Conservation (phyloP, 2,797 vertebrate genomes). For the Varecia variegata region DNA sequence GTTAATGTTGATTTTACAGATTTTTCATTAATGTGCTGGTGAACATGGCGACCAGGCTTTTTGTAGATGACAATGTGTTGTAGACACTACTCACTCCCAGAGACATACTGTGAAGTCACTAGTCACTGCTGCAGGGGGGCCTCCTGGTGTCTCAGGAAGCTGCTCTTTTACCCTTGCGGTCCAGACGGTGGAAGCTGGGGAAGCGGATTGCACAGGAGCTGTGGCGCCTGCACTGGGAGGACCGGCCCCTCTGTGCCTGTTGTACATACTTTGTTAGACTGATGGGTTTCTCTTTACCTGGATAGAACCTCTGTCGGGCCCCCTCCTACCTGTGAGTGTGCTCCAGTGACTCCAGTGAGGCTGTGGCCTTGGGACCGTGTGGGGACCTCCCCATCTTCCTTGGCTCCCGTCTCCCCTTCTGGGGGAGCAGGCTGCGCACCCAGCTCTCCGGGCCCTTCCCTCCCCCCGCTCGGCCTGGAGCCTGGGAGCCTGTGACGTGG, state of each 20-base stretch:
- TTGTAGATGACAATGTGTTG: slow-evolving; percentile 4
- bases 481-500: background rate
- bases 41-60: slow-evolving; percentile 7
- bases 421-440: background rate
- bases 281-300: background rate
- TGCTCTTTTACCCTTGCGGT: slow-evolving; percentile 63
- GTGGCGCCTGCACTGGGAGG: background rate
- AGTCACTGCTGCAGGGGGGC: slow-evolving; percentile 45
- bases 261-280: background rate
- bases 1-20: slow-evolving; percentile 14
- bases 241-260: slow-evolving; percentile 30
- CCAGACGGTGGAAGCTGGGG: slow-evolving; percentile 6
- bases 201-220: background rate
- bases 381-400: background rate
- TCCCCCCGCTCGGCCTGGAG: background rate
- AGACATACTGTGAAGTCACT: slow-evolving; percentile 72
- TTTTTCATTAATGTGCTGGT: background rate
- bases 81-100: slow-evolving; percentile 48
- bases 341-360: too few relatives aligned
- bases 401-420: background rate
- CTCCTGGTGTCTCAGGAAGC: slow-evolving; percentile 60
- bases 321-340: background rate
- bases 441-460: background rate
- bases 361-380: background rate
- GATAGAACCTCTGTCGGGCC: background rate